A percentile compares a stretch with the other conserved stretches of the same genome.
These are phyloP conservation scores for Cheilosia vulpina DNA, from an alignment of 2,888 invertebrate genomes.

Conservation along the genomic window DNA sequence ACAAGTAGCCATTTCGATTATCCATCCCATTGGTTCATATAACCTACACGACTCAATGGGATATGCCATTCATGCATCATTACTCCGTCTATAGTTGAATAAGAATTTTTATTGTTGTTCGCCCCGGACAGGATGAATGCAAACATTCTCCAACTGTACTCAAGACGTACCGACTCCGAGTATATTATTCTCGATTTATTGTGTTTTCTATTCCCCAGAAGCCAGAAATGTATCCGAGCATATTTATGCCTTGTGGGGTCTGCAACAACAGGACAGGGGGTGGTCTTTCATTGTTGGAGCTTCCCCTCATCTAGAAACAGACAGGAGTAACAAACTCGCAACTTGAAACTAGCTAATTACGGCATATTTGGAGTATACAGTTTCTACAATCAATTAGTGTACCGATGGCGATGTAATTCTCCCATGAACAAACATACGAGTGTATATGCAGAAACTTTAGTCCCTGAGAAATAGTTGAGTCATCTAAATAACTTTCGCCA, in stretches of 20 bases:
- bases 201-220: background rate
- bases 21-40: slow-evolving; percentile 20
- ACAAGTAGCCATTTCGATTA: slow-evolving; percentile 33
- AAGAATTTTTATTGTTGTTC: slow-evolving; percentile 7
- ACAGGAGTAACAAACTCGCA: background rate
- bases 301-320: background rate
- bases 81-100: slow-evolving; percentile 9
- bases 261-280: background rate
- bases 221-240: background rate
- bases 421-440: background rate
- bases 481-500: slow-evolving; percentile 19
- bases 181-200: slow-evolving; percentile 9
- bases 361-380: background rate
- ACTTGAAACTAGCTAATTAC: slow-evolving; percentile 1
- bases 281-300: too few species aligned
- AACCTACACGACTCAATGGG: slow-evolving; percentile 10
- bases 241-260: background rate
- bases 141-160: background rate
- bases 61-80: slow-evolving; percentile 27
- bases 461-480: background rate
- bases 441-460: slow-evolving; percentile 2
- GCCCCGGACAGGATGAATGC: background rate
- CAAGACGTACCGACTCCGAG: background rate
- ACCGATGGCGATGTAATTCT: slow-evolving; percentile 1
- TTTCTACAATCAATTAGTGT: slow-evolving; percentile 5